Conservation (phyloP, 2,797 vertebrate genomes). For the Pristis pectinata region DNA sequence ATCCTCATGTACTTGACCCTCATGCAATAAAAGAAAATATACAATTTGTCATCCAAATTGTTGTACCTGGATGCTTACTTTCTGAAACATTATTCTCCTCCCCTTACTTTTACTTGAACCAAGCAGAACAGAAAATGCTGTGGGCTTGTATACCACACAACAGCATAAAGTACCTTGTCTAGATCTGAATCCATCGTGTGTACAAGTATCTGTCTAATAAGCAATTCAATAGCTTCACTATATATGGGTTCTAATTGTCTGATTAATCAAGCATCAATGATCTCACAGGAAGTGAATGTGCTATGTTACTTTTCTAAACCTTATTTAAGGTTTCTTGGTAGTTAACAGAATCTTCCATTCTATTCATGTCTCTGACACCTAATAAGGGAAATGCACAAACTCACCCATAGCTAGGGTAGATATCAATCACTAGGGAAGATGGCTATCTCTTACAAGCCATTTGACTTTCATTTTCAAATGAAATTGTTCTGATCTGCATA, state of each 20-base stretch:
- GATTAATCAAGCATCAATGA: background rate
- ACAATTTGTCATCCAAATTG: too few species aligned
- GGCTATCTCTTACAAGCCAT: background rate
- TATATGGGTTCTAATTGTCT: background rate
- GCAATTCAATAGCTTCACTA: background rate
- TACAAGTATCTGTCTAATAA: background rate
- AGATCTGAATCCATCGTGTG: background rate
- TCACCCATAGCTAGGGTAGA: background rate
- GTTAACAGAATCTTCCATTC: background rate
- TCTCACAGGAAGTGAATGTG: background rate
- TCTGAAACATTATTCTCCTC: too few species aligned
- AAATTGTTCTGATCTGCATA: background rate
- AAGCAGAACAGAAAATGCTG: background rate
- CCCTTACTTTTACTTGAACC: background rate
- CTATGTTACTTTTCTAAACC: background rate
- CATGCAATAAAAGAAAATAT: too few species aligned
- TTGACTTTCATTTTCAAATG: background rate
- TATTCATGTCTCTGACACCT: background rate
- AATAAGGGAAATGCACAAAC: background rate
- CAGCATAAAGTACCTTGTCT: background rate
- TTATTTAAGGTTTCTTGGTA: background rate
- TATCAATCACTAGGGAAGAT: background rate
- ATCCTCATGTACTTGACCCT: too few species aligned
- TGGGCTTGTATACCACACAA: background rate
- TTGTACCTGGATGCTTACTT: too few species aligned